Conservation (phyloP, 2,888 invertebrate species). For the Argyra leucocephala region DNA sequence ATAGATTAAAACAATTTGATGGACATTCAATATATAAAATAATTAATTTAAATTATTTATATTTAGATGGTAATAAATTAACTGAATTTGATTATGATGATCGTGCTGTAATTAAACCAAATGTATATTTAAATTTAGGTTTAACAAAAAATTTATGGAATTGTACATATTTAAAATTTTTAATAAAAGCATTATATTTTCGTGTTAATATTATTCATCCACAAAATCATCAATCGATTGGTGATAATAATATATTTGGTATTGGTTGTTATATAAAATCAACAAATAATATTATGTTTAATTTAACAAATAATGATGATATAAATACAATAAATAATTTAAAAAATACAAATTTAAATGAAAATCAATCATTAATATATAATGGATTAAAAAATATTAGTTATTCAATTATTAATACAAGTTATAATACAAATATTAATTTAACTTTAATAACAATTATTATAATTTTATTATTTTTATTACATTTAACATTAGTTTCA, state of each 20-base stretch:
- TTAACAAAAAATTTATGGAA: neutral
- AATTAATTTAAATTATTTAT: neutral
- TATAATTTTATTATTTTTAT: neutral
- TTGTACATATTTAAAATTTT: neutral
- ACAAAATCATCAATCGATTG: neutral
- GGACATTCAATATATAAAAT: neutral
- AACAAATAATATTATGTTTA: neutral
- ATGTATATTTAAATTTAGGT: neutral
- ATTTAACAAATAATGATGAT: no score
- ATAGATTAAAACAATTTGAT: neutral
- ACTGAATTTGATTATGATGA: neutral
- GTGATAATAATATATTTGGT: neutral
- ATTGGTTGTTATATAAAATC: neutral
- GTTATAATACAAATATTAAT: slow-evolving; percentile 1
- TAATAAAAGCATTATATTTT: slow-evolving; percentile 3
- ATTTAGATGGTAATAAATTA: neutral
- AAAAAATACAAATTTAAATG: neutral
- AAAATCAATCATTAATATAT: neutral
- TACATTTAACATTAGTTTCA: neutral
- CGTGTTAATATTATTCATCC: neutral
- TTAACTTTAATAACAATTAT: neutral
- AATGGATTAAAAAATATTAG: neutral
- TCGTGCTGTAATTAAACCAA: neutral
- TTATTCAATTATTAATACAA: neutral
- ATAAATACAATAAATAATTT: neutral